Percentiles rank a stretch among this genome's conserved stretches.
phyloP scores from a whole-genome alignment of 2,113 vertebrate species.

The Paradoxurus hermaphroditus region DNA sequence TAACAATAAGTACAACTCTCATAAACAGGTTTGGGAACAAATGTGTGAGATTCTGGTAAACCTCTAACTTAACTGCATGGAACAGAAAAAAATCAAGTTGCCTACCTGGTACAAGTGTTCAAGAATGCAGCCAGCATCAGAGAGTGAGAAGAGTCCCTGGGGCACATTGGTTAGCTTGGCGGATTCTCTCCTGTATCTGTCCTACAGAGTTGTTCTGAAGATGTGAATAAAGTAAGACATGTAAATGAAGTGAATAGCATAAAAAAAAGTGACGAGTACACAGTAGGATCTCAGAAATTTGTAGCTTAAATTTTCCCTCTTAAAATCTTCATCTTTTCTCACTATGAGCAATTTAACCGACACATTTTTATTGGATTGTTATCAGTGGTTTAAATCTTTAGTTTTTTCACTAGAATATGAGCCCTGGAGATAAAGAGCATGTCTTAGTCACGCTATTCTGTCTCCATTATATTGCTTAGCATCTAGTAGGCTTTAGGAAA shows the following conservation, averaged over 20 bases:
- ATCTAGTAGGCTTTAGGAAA: neutral
- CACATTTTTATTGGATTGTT: neutral
- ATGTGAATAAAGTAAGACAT: neutral
- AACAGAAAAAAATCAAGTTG: neutral
- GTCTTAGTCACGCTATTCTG: neutral
- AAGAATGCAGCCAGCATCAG: neutral
- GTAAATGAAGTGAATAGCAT: neutral
- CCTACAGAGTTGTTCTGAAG: neutral
- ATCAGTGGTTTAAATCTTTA: neutral
- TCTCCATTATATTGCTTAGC: neutral
- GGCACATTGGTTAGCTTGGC: neutral
- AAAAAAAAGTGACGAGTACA: neutral
- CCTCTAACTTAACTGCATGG: neutral
- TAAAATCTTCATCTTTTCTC: neutral
- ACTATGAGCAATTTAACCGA: neutral
- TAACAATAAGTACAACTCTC: neutral
- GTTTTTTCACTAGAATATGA: neutral
- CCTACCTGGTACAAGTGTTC: neutral
- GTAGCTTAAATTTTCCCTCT: neutral
- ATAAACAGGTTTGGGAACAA: neutral
- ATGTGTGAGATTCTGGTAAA: neutral
- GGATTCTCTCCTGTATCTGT: neutral
- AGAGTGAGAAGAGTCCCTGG: neutral
- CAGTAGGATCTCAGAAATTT: neutral
- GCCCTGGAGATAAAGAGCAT: neutral